Base-by-base conservation (phyloP, 35 echinoderm and acorn worm genomes). In the Apostichopus japonicus region DNA sequence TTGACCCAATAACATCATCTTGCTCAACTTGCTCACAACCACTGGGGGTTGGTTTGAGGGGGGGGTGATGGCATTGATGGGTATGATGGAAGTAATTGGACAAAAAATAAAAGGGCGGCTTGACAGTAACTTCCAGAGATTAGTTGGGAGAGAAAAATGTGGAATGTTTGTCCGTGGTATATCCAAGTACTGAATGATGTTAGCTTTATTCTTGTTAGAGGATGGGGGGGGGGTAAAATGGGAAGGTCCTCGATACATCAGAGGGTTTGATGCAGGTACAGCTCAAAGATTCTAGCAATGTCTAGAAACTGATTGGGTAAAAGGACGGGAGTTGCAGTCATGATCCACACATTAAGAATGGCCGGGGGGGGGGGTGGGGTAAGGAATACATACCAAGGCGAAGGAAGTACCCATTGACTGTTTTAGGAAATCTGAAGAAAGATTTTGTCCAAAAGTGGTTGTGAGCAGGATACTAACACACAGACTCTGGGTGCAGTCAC, bases 1-100 rank as follows among this genome's bases (percentile, higher is more conserved):
- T 58, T 84, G 71, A 23, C 71, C 71, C 71, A 75, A 21, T 75
- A 75, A 75, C 71, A 75, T 75, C 71, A 73, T 73, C 21, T 5
- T n/a, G n/a, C n/a, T n/a, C 5, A 73, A n/a, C 71, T n/a, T n/a
- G 71, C 21, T 75, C 71, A 75, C 71, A 75, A 75, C 71, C 71
- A 75, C 71, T 7, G 57, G 57, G 77, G 9, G 77, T 9, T 8
- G 27, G 5, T 9, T 9, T 0, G 77, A 10, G 77, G 77, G 77
- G 27, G 77, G 76, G 76, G 76, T 2, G 5, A 1, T 8, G 77
- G 77, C 10, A 17, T 9, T 8, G 76, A 17, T 78, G 76, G 76
- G n/a, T 33, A 33, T 1, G 27, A 33, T 24, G 27, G n/a, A 44
- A 0, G 5, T 44, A 78, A 11, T 78, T 78, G 77, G 33, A 0